Percentiles rank a stretch among this genome's conserved stretches.
phyloP scores from a whole-genome alignment of 1,140 invertebrate species.

The Drosophila ogumai region DNA sequence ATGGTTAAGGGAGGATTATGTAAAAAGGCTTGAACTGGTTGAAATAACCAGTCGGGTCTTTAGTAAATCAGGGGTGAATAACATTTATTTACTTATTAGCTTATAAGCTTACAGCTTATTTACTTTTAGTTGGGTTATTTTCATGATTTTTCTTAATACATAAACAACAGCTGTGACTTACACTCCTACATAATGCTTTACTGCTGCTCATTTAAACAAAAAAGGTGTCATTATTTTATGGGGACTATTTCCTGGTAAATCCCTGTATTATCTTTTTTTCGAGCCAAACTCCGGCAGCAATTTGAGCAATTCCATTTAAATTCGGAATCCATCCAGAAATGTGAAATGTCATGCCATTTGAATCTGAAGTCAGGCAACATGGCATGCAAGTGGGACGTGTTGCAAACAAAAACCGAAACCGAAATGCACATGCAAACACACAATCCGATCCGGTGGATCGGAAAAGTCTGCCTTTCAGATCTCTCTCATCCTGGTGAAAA shows the following conservation, averaged over 20 bases:
- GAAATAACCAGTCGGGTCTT: neutral
- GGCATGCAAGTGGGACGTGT: conserved; percentile 58
- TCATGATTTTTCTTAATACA: too few relatives aligned
- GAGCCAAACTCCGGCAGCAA: conserved; percentile 35
- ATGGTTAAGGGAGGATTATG: conserved; percentile 30
- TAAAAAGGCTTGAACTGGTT: conserved; percentile 11
- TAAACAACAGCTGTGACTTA: conserved; percentile 5
- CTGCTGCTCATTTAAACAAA: neutral
- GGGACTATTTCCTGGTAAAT: conserved; percentile 35
- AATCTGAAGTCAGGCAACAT: conserved; percentile 58
- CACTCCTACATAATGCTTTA: neutral
- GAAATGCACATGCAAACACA: conserved; percentile 40
- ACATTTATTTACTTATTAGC: too few relatives aligned
- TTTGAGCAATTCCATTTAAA: conserved; percentile 56
- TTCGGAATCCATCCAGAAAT: conserved; percentile 52
- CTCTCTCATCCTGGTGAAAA: conserved; percentile 57
- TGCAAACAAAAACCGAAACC: conserved; percentile 66
- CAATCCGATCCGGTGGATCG: conserved; percentile 25
- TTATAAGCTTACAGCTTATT: neutral
- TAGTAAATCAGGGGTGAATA: neutral
- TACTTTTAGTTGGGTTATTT: too few relatives aligned
- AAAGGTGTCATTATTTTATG: conserved; percentile 4
- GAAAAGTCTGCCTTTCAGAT: conserved; percentile 36
- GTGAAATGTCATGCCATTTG: conserved; percentile 68
- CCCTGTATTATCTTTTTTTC: conserved; percentile 21